These are phyloP conservation scores for Taxidea taxus DNA, from an alignment of 2,113 vertebrate species.

Conservation along the genomic window DNA sequence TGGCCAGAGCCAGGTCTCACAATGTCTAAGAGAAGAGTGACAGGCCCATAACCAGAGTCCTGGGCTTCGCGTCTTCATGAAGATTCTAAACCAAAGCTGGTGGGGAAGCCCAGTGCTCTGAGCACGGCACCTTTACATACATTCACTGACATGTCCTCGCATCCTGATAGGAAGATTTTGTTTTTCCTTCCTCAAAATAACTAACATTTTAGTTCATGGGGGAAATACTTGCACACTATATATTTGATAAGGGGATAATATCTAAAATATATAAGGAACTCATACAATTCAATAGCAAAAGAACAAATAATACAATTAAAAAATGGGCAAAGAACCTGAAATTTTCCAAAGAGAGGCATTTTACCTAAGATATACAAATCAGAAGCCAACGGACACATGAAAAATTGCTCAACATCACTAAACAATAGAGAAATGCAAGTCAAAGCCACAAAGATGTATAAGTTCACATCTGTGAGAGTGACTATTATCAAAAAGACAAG, in stretches of 20 bases:
- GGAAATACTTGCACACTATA: neutral
- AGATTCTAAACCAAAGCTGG: neutral
- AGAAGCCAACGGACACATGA: neutral
- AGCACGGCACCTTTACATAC: neutral
- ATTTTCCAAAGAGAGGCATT: neutral
- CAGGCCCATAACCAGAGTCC: neutral
- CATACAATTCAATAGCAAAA: neutral
- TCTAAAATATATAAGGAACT: neutral
- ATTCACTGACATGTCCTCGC: fast-evolving
- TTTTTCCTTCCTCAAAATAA: neutral
- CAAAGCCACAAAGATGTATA: neutral
- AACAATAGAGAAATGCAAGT: neutral
- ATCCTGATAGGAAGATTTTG: neutral
- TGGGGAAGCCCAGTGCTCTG: neutral
- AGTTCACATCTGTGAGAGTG: neutral
- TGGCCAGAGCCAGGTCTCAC: neutral
- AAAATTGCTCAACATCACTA: neutral
- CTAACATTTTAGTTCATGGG: neutral
- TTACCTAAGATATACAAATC: neutral
- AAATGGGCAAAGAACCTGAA: neutral
- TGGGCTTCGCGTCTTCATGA: fast-evolving
- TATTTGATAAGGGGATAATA: neutral
- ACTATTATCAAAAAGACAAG: neutral
- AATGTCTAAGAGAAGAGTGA: no score
- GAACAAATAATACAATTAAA: neutral